phyloP scores from a whole-genome alignment of 2,888 invertebrate species.

The Leptinotarsa peninsularis region DNA sequence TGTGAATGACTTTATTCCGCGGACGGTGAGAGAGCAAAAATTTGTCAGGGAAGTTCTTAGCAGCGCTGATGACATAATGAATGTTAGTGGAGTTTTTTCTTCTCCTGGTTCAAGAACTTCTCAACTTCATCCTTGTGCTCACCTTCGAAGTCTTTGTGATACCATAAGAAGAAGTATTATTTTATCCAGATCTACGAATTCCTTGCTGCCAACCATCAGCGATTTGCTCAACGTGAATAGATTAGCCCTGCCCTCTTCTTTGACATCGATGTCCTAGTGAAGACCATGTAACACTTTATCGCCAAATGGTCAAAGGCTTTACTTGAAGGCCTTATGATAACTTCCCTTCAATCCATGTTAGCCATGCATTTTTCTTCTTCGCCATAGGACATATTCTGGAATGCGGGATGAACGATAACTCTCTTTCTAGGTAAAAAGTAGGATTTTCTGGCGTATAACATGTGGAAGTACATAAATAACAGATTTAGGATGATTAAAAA shows the following conservation, averaged over 20 bases:
- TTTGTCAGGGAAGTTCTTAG: constrained; percentile 89
- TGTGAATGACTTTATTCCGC: constrained; percentile 85
- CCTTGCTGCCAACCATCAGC: constrained; percentile 90
- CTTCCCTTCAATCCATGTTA: constrained; percentile 95
- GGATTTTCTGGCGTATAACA: too few relatives aligned
- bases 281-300: constrained; percentile 92
- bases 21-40: constrained; percentile 96
- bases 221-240: constrained; percentile 92
- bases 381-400: constrained; percentile 94
- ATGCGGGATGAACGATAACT: constrained; percentile 97
- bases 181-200: constrained; percentile 99
- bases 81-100: constrained; percentile 89
- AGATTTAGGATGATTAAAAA: too few relatives aligned
- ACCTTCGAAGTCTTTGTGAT: constrained; percentile 82
- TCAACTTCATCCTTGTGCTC: constrained; percentile 90
- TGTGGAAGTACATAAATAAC: too few relatives aligned
- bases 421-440: constrained; percentile 71
- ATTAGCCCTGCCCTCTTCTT: constrained; percentile 97
- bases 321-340: constrained; percentile 95
- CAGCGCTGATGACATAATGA: constrained; percentile 87
- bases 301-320: constrained; percentile 91
- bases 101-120: constrained; percentile 88
- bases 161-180: constrained; percentile 95
- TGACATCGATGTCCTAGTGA: constrained; percentile 95
- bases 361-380: constrained; percentile 93